phyloP scores from a whole-genome alignment of 2,113 vertebrate genomes.

The Oriolus oriolus region DNA sequence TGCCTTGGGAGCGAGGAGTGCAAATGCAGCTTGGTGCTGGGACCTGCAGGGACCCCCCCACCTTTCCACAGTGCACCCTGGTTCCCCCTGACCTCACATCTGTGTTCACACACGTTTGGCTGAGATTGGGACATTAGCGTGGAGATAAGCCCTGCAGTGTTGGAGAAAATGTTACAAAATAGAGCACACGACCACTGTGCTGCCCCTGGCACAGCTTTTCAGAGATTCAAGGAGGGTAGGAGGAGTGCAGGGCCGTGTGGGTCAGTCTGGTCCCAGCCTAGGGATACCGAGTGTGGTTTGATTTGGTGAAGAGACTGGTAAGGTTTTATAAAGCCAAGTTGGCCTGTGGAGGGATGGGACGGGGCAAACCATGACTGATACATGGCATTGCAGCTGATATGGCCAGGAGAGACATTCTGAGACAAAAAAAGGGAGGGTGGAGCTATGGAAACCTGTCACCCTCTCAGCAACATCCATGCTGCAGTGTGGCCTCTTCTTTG shows the following conservation, averaged over 20 bases:
- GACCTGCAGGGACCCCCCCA: background rate
- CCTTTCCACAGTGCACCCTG: background rate
- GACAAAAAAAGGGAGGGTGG: background rate
- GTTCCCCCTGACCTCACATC: background rate
- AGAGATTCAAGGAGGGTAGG: background rate
- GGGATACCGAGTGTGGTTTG: rapidly evolving
- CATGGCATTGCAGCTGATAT: rapidly evolving
- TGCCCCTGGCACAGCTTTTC: background rate
- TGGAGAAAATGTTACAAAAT: background rate
- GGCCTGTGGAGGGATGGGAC: background rate
- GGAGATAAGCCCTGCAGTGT: rapidly evolving
- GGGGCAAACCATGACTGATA: background rate
- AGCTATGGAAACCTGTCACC: background rate
- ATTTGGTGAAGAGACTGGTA: background rate
- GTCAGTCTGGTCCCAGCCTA: background rate
- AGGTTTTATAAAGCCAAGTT: background rate
- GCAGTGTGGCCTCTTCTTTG: background rate
- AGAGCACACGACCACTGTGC: background rate
- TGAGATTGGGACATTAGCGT: rapidly evolving
- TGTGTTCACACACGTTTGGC: background rate
- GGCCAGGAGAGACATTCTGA: background rate
- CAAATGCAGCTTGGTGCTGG: background rate
- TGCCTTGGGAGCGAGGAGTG: background rate
- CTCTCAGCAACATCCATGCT: background rate
- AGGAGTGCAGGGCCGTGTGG: background rate